Conservation (phyloP, 2,888 invertebrate species). For the Sinhomidia bicolor region DNA sequence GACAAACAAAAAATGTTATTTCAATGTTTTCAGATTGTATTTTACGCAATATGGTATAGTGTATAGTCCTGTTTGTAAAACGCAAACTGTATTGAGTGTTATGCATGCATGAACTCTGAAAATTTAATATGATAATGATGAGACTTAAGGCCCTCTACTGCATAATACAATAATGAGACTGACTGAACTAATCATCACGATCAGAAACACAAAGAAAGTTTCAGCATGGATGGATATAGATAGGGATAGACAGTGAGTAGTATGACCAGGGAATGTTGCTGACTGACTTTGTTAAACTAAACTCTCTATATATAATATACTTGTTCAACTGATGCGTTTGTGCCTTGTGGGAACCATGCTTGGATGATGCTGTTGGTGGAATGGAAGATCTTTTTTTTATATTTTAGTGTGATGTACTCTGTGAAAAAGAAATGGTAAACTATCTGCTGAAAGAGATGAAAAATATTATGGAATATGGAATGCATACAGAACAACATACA, state of each 20-base stretch:
- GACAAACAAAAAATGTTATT: background rate
- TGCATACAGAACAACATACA: background rate
- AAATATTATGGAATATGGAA: background rate
- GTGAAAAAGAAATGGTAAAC: background rate
- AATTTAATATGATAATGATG: background rate
- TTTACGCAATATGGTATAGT: background rate
- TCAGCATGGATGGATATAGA: slow-evolving; percentile 24
- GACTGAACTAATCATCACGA: too few relatives aligned
- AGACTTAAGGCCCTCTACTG: background rate
- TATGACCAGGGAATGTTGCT: background rate
- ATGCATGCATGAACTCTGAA: background rate
- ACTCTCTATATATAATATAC: too few relatives aligned
- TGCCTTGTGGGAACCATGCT: slow-evolving; percentile 22
- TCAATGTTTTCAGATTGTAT: background rate
- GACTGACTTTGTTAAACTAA: too few relatives aligned
- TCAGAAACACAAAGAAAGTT: slow-evolving; percentile 60
- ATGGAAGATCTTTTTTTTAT: background rate
- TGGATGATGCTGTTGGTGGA: slow-evolving; percentile 18
- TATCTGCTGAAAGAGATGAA: background rate
- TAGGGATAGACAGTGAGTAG: background rate
- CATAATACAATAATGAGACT: background rate
- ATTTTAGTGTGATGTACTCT: slow-evolving; percentile 12
- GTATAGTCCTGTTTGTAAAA: background rate
- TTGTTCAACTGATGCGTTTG: background rate
- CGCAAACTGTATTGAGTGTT: background rate